Conservation (phyloP, 2,113 vertebrate genomes). For the Bubalus kerabau region DNA sequence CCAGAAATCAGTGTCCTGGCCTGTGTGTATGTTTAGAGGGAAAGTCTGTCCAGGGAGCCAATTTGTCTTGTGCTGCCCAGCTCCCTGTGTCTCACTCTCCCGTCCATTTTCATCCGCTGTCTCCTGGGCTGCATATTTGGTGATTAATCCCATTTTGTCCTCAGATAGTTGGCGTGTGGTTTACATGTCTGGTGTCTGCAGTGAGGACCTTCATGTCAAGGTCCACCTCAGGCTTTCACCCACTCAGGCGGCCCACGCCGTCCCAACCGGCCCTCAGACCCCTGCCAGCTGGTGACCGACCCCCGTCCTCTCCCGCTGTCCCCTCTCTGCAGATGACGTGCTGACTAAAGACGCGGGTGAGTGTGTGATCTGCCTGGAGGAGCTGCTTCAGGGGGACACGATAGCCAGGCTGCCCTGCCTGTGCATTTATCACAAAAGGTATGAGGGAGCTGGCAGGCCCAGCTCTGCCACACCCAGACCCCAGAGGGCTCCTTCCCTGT, state of each 20-base stretch:
- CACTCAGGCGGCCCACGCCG: not conserved
- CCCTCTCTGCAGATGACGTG: conserved; percentile 89
- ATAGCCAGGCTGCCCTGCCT: conserved; percentile 99
- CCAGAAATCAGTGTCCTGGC: not conserved
- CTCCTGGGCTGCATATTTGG: not conserved
- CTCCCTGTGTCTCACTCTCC: fast-evolving
- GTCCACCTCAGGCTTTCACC: not conserved
- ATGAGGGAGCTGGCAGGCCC: not conserved
- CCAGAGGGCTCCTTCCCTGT: not conserved
- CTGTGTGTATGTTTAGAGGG: not conserved
- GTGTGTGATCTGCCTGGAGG: conserved; percentile 99
- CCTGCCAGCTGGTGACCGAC: not conserved
- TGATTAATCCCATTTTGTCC: not conserved
- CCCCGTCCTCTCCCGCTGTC: not conserved
- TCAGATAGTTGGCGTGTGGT: not conserved
- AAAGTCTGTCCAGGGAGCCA: not conserved
- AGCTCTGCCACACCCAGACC: no score
- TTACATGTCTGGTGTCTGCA: not conserved
- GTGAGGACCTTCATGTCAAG: not conserved
- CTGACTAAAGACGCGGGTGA: conserved; percentile 96
- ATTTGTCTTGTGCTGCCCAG: not conserved
- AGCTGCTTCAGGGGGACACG: conserved; percentile 98
- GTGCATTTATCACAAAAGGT: conserved; percentile 99
- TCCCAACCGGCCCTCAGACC: not conserved
- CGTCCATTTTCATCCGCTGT: not conserved